A percentile compares a stretch with the other conserved stretches of the same genome.
Evolutionary conservation across 2,113 vertebrate species (phyloP).

Genomic region (Beaufortia kweichowensis): DNA sequence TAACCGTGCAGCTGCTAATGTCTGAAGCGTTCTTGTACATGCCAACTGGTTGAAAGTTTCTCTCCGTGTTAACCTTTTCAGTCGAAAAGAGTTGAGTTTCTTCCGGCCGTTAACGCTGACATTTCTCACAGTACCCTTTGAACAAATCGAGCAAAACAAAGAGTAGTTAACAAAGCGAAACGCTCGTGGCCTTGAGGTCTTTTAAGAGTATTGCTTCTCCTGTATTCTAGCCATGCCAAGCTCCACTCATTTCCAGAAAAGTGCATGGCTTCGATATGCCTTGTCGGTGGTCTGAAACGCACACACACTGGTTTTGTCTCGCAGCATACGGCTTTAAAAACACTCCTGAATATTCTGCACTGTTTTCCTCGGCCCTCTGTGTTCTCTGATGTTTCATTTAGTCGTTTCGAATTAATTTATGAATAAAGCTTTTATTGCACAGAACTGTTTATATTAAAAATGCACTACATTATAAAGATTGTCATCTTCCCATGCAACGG

Average conservation of each 20-base stretch:
- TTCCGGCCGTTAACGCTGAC: slow-evolving; percentile 1
- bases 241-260: slow-evolving; percentile 35
- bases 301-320: slow-evolving; percentile 46
- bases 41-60: slow-evolving; percentile 3
- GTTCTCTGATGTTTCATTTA: slow-evolving; percentile 24
- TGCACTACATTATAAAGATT: slow-evolving; percentile 49
- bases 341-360: slow-evolving; percentile 34
- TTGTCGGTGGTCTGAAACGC: slow-evolving; percentile 32
- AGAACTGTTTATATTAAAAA: slow-evolving; percentile 48
- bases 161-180: background rate
- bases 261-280: slow-evolving; percentile 46
- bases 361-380: slow-evolving; percentile 35
- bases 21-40: slow-evolving; percentile 8
- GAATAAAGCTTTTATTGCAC: slow-evolving; percentile 49
- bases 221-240: slow-evolving; percentile 29
- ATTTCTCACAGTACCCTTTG: slow-evolving; percentile 3
- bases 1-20: slow-evolving; percentile 20
- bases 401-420: slow-evolving; percentile 33
- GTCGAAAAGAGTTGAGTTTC: background rate
- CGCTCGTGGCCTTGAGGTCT: background rate
- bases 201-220: slow-evolving; percentile 18
- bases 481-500: slow-evolving; percentile 42
- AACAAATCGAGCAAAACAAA: slow-evolving; percentile 14
- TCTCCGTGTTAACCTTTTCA: slow-evolving; percentile 22
- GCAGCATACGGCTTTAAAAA: slow-evolving; percentile 33